Conservation (phyloP, 2,113 vertebrate species). For the Amblyornis subalaris region DNA sequence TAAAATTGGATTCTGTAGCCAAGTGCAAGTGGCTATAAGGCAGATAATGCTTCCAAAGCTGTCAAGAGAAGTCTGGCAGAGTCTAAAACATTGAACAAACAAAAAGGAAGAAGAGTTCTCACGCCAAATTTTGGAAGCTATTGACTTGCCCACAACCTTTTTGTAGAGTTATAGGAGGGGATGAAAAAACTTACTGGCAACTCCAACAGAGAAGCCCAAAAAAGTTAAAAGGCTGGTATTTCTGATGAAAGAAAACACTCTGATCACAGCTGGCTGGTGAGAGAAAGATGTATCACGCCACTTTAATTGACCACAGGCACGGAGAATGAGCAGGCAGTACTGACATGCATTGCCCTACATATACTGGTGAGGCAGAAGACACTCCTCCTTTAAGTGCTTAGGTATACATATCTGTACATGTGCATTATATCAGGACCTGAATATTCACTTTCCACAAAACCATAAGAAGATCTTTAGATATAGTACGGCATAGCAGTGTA, state of each 20-base stretch:
- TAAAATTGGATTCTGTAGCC: not conserved
- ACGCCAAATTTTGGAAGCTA: not conserved
- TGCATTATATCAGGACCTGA: not conserved
- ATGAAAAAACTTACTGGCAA: not conserved
- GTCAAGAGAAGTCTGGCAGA: not conserved
- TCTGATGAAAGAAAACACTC: not conserved
- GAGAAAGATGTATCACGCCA: fast-evolving
- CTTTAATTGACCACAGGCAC: not conserved
- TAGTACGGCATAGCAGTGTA: not conserved
- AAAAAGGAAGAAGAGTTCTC: not conserved
- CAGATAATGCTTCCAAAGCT: not conserved
- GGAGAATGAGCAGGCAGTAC: not conserved
- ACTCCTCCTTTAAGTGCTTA: not conserved
- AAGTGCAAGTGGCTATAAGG: not conserved
- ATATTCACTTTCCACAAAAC: not conserved
- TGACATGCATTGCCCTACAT: not conserved
- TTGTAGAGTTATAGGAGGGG: not conserved
- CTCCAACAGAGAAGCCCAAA: not conserved
- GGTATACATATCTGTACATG: fast-evolving
- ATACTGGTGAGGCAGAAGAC: not conserved
- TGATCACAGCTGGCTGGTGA: not conserved
- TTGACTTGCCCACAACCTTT: not conserved
- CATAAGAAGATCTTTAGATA: not conserved
- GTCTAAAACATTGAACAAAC: not conserved
- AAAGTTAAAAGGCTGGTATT: not conserved